Conservation (phyloP, 2,888 invertebrate genomes). For the Ochropleura plecta region DNA sequence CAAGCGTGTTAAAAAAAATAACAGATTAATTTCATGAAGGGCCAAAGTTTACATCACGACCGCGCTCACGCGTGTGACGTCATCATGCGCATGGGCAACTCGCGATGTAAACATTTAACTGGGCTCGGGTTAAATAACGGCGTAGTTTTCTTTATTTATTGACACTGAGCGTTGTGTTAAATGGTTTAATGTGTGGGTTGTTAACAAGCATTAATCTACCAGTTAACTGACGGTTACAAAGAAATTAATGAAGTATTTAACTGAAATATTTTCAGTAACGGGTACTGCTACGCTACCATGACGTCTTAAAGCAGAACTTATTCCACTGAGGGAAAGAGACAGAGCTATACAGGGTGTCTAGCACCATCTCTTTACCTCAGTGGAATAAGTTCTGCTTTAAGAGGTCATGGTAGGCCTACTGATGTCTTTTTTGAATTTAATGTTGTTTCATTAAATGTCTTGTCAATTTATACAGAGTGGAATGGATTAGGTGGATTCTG, state of each 20-base stretch:
- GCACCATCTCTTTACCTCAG: too few relatives aligned
- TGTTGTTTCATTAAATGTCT: neutral
- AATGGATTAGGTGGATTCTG: too few relatives aligned
- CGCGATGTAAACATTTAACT: constrained; percentile 42
- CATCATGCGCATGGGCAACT: constrained; percentile 37
- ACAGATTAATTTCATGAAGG: constrained; percentile 18
- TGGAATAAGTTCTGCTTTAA: too few relatives aligned
- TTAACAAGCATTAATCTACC: constrained; percentile 2
- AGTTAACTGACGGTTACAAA: constrained; percentile 10
- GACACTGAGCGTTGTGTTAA: neutral
- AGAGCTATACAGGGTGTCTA: too few relatives aligned
- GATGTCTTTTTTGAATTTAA: neutral
- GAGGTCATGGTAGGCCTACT: too few relatives aligned
- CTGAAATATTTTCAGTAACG: too few relatives aligned
- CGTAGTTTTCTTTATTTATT: constrained; percentile 46
- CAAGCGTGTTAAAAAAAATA: constrained; percentile 1
- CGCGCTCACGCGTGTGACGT: constrained; percentile 39
- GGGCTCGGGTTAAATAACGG: constrained; percentile 20
- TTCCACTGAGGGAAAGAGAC: too few relatives aligned
- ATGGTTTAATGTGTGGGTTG: constrained; percentile 7
- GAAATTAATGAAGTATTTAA: neutral
- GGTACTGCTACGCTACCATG: too few relatives aligned
- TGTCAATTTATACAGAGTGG: neutral
- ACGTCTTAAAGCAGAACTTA: too few relatives aligned
- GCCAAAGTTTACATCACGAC: constrained; percentile 27